phyloP scores from a whole-genome alignment of 2,797 vertebrate species.

The Leptodactylus fallax region DNA sequence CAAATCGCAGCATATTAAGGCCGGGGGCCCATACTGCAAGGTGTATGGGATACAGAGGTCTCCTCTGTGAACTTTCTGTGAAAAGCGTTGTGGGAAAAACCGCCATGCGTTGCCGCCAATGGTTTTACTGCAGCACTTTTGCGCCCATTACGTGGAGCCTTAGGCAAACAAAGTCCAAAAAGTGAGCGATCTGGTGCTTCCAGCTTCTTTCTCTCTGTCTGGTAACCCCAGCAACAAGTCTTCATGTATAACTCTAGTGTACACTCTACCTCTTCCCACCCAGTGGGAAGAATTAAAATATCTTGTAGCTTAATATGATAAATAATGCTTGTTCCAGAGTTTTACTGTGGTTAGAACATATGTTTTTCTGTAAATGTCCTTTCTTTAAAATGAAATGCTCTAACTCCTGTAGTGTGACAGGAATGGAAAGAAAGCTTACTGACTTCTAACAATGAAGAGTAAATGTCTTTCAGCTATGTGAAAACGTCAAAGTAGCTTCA shows the following conservation, averaged over 20 bases:
- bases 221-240: background rate
- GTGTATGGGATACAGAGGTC: no score
- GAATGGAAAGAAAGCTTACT: background rate
- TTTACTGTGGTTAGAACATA: background rate
- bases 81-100: no score
- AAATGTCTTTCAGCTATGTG: constrained; percentile 1
- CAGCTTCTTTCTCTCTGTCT: background rate
- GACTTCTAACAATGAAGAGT: background rate
- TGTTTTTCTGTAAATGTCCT: background rate
- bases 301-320: constrained; percentile 7
- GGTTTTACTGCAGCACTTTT: no score
- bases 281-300: constrained; percentile 3
- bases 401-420: background rate
- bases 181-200: background rate
- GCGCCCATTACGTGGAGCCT: no score
- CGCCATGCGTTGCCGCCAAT: no score
- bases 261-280: background rate
- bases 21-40: no score
- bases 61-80: no score
- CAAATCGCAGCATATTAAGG: no score
- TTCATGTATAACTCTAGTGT: background rate
- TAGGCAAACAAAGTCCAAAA: background rate
- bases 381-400: background rate
- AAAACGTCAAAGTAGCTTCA: constrained; percentile 1
- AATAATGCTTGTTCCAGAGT: constrained; percentile 12